Evolutionary conservation across 2,797 vertebrate species (phyloP), one percentile per base, ranked within the genome.

Genomic region (Tadarida brasiliensis): DNA sequence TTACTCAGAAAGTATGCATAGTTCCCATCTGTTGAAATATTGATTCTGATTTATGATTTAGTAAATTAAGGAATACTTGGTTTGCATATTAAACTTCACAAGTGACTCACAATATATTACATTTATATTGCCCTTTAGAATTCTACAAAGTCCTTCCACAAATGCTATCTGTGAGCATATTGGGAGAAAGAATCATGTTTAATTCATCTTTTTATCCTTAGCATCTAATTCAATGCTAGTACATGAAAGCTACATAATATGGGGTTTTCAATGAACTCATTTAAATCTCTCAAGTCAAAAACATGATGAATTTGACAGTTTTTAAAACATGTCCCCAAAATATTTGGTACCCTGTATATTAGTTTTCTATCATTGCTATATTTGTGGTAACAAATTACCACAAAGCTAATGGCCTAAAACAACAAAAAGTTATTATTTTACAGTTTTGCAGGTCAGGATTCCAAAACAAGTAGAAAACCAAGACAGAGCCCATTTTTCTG

Each of bases 91-190:
- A 96, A 97, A 94, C 73, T 90, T 94, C 33, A 70, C 67, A 96
- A 95, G 74, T 94, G 77, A 95, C 39, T 97, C 95, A 97, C 51
- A 96, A 54, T 94, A 84, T 86, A 88, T 96, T 93, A 95, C 59
- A 93, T 89, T 95, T 95, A 94, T 87, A 95, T 96, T 96, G 56
- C 56, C 82, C 86, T 96, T 97, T 94, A 93, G 89, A 97, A 51
- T 90, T 93, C 67, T 73, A 82, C 56, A 87, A 67, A 87, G 67
- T 77, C 67, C 47, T 87, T 96, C 35, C 51, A 65, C 59, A 77
- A 95, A 81, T 92, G 63, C 22, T 94, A 28, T 90, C 76, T 94
- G 51, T 91, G 87, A 96, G n/a, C 15, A 93, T 82, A 87, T 76
- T 82, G 70, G 56, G 56, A 24, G 4, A 90, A 73, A 51, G 11